Conservation (phyloP, 1,140 invertebrate species). For the Nylanderia fulva region DNA sequence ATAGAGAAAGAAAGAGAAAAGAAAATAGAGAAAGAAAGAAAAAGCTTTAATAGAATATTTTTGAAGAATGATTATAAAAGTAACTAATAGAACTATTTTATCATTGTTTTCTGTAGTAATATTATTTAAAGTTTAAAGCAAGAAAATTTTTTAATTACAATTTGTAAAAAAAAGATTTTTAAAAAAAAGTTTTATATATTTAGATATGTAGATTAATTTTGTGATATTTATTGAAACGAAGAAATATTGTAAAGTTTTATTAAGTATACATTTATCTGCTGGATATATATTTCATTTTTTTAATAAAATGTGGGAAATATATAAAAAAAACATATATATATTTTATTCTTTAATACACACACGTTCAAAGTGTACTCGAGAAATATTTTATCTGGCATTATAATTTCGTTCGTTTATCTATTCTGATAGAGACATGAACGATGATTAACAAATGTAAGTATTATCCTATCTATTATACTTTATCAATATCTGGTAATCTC, state of each 20-base stretch:
- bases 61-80: constrained; percentile 9
- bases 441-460: constrained; percentile 54
- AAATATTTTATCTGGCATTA: constrained; percentile 24
- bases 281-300: constrained; percentile 11
- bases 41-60: not conserved
- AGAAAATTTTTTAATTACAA: not conserved
- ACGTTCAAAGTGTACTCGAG: constrained; percentile 18
- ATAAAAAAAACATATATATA: not conserved
- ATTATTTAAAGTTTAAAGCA: constrained; percentile 18
- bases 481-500: constrained; percentile 49
- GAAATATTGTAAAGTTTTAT: constrained; percentile 31
- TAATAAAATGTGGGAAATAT: constrained; percentile 32
- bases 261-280: constrained; percentile 20
- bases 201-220: constrained; percentile 23
- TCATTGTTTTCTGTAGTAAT: constrained; percentile 10
- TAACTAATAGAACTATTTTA: constrained; percentile 13
- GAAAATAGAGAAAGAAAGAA: too few relatives aligned
- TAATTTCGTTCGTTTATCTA: constrained; percentile 33
- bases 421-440: constrained; percentile 22
- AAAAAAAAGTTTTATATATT: constrained; percentile 11
- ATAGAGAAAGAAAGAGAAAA: not conserved
- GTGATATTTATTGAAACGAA: constrained; percentile 6
- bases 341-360: constrained; percentile 18
- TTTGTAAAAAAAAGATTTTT: constrained; percentile 14
- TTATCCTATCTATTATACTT: constrained; percentile 50